Evolutionary conservation across 2,888 invertebrate species (phyloP), one percentile per base, ranked within the genome.

Genomic region (Scaptomyza tumidula): DNA sequence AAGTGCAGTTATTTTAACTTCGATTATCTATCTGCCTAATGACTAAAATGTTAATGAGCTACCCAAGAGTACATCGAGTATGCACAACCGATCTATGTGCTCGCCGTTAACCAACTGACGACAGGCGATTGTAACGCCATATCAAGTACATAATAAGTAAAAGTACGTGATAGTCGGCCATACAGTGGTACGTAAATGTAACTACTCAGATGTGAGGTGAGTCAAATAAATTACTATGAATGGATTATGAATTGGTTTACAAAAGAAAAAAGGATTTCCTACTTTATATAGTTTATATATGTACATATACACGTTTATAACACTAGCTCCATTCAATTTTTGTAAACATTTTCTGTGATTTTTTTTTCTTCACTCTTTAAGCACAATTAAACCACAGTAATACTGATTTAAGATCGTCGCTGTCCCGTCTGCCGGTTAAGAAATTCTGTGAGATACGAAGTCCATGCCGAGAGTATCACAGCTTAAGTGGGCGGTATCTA

Each of bases 61-160:
- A 14, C 10, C 10, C 16, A 41, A 7, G 39, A 50, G 52, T 27
- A 35, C 55, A 50, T 48, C 46, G 52, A 61, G 41, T 62, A 45
- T 27, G 39, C 41, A 56, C 66, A 53, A 80, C 80, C 57, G 59
- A 10, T 16, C 57, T 11, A 3, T 16, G 52, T 14, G 49, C 58
- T 11, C 14, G 65, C 24, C 41, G 56, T 24, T 13, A 35, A 41
- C 9, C 50, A 84, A 81, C 80, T 81, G 81, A 61, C 37, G 14
- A 33, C 4, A 24, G 69, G 9, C 31, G 19, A 29, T n/a, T 19
- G 9, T 16, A 46, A 27, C 19, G 29, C 10, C 31, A 58, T n/a
- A n/a, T n/a, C n/a, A n/a, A n/a, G n/a, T n/a, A n/a, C n/a, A n/a
- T n/a, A n/a, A n/a, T n/a, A n/a, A 16, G 27, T 29, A 35, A 48